Evolutionary conservation across 30 jellyfish, hydroid and myxozoan species (phyloP).

Genomic region (Cassiopea andromeda): DNA sequence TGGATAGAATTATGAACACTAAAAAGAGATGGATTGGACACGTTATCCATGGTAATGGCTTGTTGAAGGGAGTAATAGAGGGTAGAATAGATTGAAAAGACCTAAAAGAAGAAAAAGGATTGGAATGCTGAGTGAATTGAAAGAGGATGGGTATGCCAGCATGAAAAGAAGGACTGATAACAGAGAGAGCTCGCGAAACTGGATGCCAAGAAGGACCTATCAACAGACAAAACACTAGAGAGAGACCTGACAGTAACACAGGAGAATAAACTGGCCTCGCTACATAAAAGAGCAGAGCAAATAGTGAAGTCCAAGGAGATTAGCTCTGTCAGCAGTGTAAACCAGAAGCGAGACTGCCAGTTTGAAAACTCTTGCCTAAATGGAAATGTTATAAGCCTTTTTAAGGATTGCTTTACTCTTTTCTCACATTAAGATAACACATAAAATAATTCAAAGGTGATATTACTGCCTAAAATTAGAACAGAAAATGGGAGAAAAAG

Average conservation of each 20-base stretch:
- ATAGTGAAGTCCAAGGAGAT: conserved; percentile 20
- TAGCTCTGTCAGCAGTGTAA: conserved; percentile 40
- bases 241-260: not conserved
- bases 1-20: no score
- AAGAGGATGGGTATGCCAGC: no score
- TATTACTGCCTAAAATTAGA: conserved; percentile 16
- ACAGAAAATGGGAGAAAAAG: conserved; percentile 34
- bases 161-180: no score
- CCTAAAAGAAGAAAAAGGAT: no score
- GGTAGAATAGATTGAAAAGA: no score
- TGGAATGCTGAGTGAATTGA: no score
- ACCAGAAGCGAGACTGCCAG: conserved; percentile 38
- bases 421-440: conserved; percentile 15
- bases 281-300: conserved; percentile 10
- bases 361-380: conserved; percentile 16
- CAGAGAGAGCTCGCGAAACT: no score
- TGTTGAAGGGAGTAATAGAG: no score
- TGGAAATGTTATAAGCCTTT: not conserved
- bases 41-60: no score
- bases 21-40: no score
- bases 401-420: conserved; percentile 1
- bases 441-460: conserved; percentile 11
- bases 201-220: no score
- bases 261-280: not conserved
- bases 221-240: no score